phyloP scores from a whole-genome alignment of 2,113 vertebrate genomes.

The Boulengeromyrus knoepffleri region DNA sequence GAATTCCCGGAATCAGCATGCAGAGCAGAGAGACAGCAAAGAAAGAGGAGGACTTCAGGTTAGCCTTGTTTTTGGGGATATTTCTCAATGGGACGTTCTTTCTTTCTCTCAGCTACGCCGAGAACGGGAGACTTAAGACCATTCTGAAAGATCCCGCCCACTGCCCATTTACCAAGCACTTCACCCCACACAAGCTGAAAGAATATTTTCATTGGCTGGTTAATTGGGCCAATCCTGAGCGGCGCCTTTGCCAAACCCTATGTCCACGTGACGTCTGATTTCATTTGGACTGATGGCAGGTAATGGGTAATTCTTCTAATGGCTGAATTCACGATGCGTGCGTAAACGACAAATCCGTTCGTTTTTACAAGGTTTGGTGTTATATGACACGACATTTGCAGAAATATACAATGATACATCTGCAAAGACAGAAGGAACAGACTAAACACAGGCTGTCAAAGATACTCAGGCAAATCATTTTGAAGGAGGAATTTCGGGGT shows the following conservation, averaged over 20 bases:
- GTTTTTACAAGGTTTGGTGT: not conserved
- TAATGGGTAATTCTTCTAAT: not conserved
- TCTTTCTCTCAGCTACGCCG: not conserved
- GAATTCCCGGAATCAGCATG: slow-evolving; percentile 51
- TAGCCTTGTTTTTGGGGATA: slow-evolving; percentile 10
- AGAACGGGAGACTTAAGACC: not conserved
- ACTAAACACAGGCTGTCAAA: not conserved
- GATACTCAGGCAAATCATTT: not conserved
- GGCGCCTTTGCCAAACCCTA: not conserved
- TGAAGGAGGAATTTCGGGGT: not conserved
- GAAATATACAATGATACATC: not conserved
- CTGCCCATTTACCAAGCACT: not conserved
- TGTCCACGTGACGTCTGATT: not conserved
- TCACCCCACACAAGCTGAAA: not conserved
- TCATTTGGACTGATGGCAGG: not conserved
- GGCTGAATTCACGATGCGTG: not conserved
- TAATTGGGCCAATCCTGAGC: not conserved
- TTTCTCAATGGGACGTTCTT: not conserved
- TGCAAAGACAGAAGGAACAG: not conserved
- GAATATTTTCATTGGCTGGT: slow-evolving; percentile 6
- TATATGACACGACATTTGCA: not conserved
- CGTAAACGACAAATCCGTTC: not conserved
- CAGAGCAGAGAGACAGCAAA: slow-evolving; percentile 38
- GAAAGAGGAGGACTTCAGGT: slow-evolving; percentile 6
- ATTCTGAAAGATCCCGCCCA: not conserved